A percentile compares a stretch with the other conserved stretches of the same genome.
phyloP scores from a whole-genome alignment of 1,140 invertebrate genomes.

The Cryptotermes secundus region DNA sequence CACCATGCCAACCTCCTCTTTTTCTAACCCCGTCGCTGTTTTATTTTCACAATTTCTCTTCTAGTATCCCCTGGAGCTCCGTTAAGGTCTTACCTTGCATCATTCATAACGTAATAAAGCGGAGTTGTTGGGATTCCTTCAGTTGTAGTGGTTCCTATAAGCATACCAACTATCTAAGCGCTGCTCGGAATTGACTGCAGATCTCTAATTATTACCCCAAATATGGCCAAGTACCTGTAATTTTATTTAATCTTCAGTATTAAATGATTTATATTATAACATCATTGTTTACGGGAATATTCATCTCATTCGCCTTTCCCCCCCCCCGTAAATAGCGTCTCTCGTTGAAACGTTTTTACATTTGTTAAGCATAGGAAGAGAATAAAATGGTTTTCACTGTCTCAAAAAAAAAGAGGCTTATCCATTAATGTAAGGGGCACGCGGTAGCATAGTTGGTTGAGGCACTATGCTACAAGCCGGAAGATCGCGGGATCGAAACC shows the following conservation, averaged over 20 bases:
- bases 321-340: not conserved
- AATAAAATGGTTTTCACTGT: not conserved
- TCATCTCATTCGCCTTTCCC: not conserved
- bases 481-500: too few species aligned
- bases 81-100: not conserved
- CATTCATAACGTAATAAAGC: not conserved
- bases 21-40: not conserved
- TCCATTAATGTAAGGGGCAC: too few species aligned
- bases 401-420: too few species aligned
- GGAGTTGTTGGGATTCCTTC: not conserved
- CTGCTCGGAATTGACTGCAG: not conserved
- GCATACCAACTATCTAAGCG: not conserved
- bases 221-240: not conserved
- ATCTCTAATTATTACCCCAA: not conserved
- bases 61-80: not conserved
- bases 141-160: not conserved
- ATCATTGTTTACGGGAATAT: not conserved
- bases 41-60: not conserved
- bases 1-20: not conserved
- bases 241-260: not conserved
- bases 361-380: not conserved
- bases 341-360: not conserved
- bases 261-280: not conserved
- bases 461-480: too few species aligned
- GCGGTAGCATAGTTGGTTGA: too few species aligned